Conservation (phyloP, 2,888 invertebrate genomes). For the Rhingia rostrata region DNA sequence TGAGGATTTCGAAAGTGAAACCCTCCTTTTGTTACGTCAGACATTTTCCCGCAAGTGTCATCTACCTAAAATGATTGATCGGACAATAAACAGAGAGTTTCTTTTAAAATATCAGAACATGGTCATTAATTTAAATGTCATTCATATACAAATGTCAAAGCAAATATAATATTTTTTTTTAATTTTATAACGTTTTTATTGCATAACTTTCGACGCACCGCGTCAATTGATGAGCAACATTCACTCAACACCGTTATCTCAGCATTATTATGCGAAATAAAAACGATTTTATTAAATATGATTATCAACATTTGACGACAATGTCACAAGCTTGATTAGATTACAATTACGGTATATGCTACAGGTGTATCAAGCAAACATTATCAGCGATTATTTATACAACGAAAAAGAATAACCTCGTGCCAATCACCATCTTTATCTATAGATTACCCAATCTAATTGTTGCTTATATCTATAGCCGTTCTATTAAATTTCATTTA, state of each 20-base stretch:
- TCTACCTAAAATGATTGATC: too few species aligned
- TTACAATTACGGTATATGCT: background rate
- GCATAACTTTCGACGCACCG: background rate
- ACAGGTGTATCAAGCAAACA: background rate
- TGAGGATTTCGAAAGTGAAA: too few species aligned
- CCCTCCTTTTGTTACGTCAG: too few species aligned
- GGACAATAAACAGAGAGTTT: too few species aligned
- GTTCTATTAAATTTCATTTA: constrained; percentile 13
- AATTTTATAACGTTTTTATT: background rate
- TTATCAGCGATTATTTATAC: background rate
- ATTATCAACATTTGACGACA: background rate
- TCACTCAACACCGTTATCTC: background rate
- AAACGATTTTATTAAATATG: background rate
- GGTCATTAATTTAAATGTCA: too few species aligned
- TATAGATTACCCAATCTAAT: constrained; percentile 9
- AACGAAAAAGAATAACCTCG: constrained; percentile 8
- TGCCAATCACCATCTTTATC: background rate
- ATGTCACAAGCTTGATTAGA: constrained; percentile 10
- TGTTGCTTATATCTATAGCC: constrained; percentile 9
- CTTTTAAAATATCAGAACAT: too few species aligned
- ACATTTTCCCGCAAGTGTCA: too few species aligned
- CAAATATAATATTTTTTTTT: background rate
- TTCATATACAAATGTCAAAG: too few species aligned
- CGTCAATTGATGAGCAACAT: background rate
- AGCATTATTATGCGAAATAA: background rate